Evolutionary conservation across 2,888 invertebrate genomes (phyloP), one percentile per base, ranked within the genome.

Genomic region (Glomeris marginata): DNA sequence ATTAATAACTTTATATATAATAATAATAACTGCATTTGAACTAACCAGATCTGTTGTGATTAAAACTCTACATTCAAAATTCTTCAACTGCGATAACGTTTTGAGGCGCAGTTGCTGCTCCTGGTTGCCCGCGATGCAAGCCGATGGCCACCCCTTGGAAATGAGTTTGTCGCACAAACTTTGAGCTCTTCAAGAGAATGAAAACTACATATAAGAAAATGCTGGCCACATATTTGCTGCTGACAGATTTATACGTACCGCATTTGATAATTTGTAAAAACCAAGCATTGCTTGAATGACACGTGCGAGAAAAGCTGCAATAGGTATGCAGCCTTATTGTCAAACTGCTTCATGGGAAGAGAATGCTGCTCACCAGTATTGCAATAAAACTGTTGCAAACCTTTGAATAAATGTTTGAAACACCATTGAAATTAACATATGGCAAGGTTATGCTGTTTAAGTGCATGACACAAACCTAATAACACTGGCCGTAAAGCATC

Each of bases 221-320:
- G 34, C n/a, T 36, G n/a, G n/a, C n/a, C n/a, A n/a, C n/a, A n/a
- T n/a, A n/a, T n/a, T n/a, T n/a, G n/a, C n/a, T n/a, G n/a, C n/a
- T n/a, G n/a, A n/a, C n/a, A 40, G 33, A 20, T 40, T 20, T 35
- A 15, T 18, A 57, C 60, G 59, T 64, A 78, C 78, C 74, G 71
- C 2, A 77, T 76, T 66, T 90, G 85, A 60, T 82, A 84, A 65
- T 88, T 90, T 52, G 85, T 82, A 69, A 97, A 98, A 44, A 95
- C 76, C 6, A 98, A 70, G 63, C 87, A 86, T 66, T 98, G 97
- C 49, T 84, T 84, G 64, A 90, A 97, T 16, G 78, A 71, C 47
- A 84, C 71, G 51, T 73, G 73, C 1, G 76, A 71, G 47, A 97
- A 72, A 48, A 95, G 75, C 11, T 61, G 54, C 1, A 63, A 48